Evolutionary conservation across 2,888 invertebrate species (phyloP), one percentile per base, ranked within the genome.

Genomic region (Silvanus unidentatus): DNA sequence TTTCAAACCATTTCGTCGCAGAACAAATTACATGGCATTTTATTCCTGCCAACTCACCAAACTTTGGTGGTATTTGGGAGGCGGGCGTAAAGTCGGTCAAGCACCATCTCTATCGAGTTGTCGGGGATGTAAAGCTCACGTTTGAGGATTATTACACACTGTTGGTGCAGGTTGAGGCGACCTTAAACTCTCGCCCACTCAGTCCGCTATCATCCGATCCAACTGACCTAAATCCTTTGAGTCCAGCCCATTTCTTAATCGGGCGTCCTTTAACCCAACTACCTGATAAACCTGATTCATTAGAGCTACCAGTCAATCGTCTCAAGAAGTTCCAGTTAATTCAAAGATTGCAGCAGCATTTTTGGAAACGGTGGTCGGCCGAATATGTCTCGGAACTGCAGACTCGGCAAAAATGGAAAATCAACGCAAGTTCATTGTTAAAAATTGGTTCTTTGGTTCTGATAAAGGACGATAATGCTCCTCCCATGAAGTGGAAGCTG

Each of bases 11-110:
- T 8, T 12, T 32, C 32, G 32, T 12, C 4, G 10, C 8, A 8
- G 28, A 28, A 28, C 11, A 12, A 9, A 32, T 32, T 32, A 12
- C 10, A 5, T 32, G 32, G 32, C 13, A n/a, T 12, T 32, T 32
- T 12, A 32, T 32, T 5, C 32, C 32, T n/a, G 32, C 32, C 10
- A n/a, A 32, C 3, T 32, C 32, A 5, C 32, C 32, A 4, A n/a
- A 32, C n/a, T 32, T 32, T 32, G 32, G 32, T 4, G 32, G 32
- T 12, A 32, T 32, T 12, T 32, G 32, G 32, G 32, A 32, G 13
- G 32, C 32, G 5, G 32, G 32, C n/a, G 32, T 32, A 3, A 32
- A 32, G 10, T 32, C 32, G 4, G 10, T 10, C 28, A 28, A 28
- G 10, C 10, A 28, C 10, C 28, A 28, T 28, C 10, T 28, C 8